phyloP scores from a whole-genome alignment of 2,888 invertebrate genomes.

The Habroteleia sp. region DNA sequence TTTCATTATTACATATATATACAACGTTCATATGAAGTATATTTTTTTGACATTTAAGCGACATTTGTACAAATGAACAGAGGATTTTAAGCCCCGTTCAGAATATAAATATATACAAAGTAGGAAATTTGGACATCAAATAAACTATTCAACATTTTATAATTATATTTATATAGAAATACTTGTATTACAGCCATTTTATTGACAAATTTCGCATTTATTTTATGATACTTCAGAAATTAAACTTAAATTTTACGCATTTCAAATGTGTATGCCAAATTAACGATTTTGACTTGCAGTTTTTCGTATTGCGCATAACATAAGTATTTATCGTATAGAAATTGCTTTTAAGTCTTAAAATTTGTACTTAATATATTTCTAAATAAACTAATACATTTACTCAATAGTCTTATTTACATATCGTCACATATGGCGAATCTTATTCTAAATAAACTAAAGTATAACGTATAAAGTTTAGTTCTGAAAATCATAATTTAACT shows the following conservation, averaged over 20 bases:
- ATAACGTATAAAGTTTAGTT: no score
- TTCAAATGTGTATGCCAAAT: neutral
- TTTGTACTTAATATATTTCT: constrained; percentile 11
- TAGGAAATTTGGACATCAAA: no score
- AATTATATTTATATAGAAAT: constrained; percentile 30
- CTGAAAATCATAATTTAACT: no score
- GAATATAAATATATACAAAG: no score
- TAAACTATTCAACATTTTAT: constrained; percentile 27
- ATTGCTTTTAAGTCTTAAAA: constrained; percentile 5
- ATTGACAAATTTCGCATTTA: constrained; percentile 14
- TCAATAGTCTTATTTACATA: constrained; percentile 3
- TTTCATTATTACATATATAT: no score
- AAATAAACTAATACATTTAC: constrained; percentile 5
- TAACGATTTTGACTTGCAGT: neutral
- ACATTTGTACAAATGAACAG: no score
- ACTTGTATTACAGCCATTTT: constrained; percentile 18
- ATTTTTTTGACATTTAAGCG: no score
- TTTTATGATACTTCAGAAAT: neutral
- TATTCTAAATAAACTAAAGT: no score
- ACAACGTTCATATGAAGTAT: no score
- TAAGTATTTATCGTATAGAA: neutral
- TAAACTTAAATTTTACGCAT: neutral
- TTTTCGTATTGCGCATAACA: neutral
- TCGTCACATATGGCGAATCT: no score
- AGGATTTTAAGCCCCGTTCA: no score